Conservation (phyloP, 1,140 invertebrate species). For the Plutomurus gul region DNA sequence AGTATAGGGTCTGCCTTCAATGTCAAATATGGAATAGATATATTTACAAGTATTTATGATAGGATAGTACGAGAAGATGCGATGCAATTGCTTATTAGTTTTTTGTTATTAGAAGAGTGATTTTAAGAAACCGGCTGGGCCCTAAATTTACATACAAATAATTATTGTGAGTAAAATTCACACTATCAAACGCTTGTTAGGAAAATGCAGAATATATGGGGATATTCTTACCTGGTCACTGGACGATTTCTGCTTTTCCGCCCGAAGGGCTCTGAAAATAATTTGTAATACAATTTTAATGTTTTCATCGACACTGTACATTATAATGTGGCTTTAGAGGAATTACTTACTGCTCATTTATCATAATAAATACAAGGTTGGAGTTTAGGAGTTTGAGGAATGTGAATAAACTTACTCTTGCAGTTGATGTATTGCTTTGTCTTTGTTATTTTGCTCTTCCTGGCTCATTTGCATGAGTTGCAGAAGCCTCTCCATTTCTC, state of each 20-base stretch:
- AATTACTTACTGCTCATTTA: too few relatives aligned
- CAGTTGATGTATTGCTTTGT: constrained; percentile 91
- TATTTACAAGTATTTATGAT: not conserved
- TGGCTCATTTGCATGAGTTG: constrained; percentile 93
- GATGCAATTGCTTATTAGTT: constrained; percentile 1
- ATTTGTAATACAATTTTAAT: not conserved
- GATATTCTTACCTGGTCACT: constrained; percentile 33
- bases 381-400: too few relatives aligned
- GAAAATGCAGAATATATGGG: not conserved
- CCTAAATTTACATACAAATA: constrained; percentile 38
- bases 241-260: constrained; percentile 38
- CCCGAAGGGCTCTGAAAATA: constrained; percentile 38
- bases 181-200: not conserved
- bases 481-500: constrained; percentile 86
- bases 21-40: not conserved
- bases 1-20: not conserved
- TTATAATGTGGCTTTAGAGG: too few relatives aligned
- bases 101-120: constrained; percentile 49
- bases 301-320: too few relatives aligned
- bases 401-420: constrained; percentile 76
- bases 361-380: too few relatives aligned
- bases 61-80: not conserved
- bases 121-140: constrained; percentile 52
- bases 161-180: too few relatives aligned
- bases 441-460: constrained; percentile 92